Evolutionary conservation across 2,888 invertebrate genomes (phyloP).

Genomic region (Dasypogon diadema): DNA sequence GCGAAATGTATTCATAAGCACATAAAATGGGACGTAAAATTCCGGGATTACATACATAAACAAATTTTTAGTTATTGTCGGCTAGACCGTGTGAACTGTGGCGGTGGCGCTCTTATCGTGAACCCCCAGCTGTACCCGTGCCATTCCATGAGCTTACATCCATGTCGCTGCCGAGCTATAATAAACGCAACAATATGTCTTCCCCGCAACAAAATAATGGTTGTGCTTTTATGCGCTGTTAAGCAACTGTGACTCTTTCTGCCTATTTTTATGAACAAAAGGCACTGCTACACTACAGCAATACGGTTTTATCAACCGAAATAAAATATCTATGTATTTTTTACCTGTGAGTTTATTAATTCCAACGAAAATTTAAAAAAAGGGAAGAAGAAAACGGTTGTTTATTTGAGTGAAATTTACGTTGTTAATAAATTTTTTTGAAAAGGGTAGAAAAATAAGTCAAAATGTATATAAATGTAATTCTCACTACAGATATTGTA

Average conservation of each 20-base stretch:
- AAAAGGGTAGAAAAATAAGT: too few species aligned
- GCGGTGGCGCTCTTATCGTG: slow-evolving; percentile 1
- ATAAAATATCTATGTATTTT: too few species aligned
- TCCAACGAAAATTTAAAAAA: too few species aligned
- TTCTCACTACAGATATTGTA: too few species aligned
- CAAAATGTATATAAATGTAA: too few species aligned
- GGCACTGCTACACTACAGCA: background rate
- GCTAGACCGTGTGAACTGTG: slow-evolving; percentile 21
- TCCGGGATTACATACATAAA: slow-evolving; percentile 42
- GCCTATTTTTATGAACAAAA: background rate
- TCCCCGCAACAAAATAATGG: background rate
- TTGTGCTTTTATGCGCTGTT: slow-evolving; percentile 26
- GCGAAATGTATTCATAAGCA: slow-evolving; percentile 43
- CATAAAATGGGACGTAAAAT: slow-evolving; percentile 32
- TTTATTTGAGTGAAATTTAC: too few species aligned
- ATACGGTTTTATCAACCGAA: too few species aligned
- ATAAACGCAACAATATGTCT: slow-evolving; percentile 31
- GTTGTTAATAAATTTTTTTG: too few species aligned
- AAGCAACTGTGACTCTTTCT: slow-evolving; percentile 23
- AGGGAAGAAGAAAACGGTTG: too few species aligned
- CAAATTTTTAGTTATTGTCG: slow-evolving; percentile 44
- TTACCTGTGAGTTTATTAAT: too few species aligned
- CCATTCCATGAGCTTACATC: background rate
- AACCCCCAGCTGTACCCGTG: background rate
- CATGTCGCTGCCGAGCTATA: slow-evolving; percentile 1